A percentile compares a stretch with the other conserved stretches of the same genome.
Evolutionary conservation across 2,888 invertebrate genomes (phyloP).

Genomic region (Leistus spinibarbis): DNA sequence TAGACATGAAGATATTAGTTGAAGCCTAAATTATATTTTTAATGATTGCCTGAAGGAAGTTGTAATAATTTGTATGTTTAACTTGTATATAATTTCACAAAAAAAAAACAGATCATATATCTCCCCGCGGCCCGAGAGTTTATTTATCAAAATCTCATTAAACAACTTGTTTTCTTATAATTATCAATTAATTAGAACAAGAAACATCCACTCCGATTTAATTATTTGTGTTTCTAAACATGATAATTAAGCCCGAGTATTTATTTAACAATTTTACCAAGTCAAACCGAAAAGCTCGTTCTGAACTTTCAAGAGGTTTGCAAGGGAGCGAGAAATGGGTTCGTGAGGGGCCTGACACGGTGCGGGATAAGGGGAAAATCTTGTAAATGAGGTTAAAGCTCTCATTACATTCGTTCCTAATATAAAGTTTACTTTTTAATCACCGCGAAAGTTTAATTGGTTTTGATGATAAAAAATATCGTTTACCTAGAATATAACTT

Average conservation of each 20-base stretch:
- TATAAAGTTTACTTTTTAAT: slow-evolving; percentile 49
- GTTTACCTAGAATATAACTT: not conserved
- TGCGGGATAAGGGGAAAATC: not conserved
- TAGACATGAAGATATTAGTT: too few relatives aligned
- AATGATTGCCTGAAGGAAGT: too few relatives aligned
- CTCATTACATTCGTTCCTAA: slow-evolving; percentile 24
- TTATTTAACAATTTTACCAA: slow-evolving; percentile 36
- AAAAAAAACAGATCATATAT: too few relatives aligned
- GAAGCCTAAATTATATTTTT: too few relatives aligned
- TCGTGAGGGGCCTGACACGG: not conserved
- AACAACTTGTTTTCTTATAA: slow-evolving; percentile 34
- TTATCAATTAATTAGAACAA: slow-evolving; percentile 38
- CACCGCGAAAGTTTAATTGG: slow-evolving; percentile 50
- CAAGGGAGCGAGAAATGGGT: not conserved
- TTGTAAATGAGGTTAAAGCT: slow-evolving; percentile 32
- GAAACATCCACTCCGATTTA: slow-evolving; percentile 23
- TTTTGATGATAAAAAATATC: not conserved
- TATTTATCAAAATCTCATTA: slow-evolving; percentile 20
- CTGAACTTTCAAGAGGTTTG: slow-evolving; percentile 17
- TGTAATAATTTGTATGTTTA: too few relatives aligned
- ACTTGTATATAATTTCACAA: too few relatives aligned
- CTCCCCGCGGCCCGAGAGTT: too few relatives aligned
- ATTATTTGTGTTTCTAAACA: slow-evolving; percentile 36
- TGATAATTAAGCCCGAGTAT: slow-evolving; percentile 35
- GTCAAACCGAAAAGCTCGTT: slow-evolving; percentile 32